Percentiles rank a stretch among this genome's conserved stretches.
phyloP scores from a whole-genome alignment of 2,113 vertebrate genomes.

The Hemibates koningsi region DNA sequence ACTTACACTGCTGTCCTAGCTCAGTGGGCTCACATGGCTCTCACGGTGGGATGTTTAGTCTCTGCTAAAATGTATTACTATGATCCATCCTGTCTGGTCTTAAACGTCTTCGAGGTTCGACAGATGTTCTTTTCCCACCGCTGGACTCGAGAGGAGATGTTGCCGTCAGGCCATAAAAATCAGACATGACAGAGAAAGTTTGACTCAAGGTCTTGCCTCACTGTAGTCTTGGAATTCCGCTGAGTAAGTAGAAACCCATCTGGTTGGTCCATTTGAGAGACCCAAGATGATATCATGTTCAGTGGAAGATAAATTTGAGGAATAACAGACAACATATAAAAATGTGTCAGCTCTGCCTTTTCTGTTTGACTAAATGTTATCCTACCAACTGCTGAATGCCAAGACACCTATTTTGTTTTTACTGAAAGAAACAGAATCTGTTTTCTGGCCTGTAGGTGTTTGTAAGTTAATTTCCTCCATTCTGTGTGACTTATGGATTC shows the following conservation, averaged over 20 bases:
- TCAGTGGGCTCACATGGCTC: constrained; percentile 11
- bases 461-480: constrained; percentile 4
- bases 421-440: not conserved
- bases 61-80: constrained; percentile 7
- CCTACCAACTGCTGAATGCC: not conserved
- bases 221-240: constrained; percentile 22
- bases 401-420: not conserved
- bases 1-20: not conserved
- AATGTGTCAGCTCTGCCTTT: not conserved
- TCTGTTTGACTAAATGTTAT: not conserved
- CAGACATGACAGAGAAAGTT: constrained; percentile 12
- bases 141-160: not conserved
- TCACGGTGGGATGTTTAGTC: constrained; percentile 40
- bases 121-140: not conserved
- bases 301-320: constrained; percentile 4
- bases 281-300: constrained; percentile 38
- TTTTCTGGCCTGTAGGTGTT: constrained; percentile 23
- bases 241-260: constrained; percentile 41
- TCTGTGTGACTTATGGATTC: constrained; percentile 25
- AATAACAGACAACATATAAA: not conserved
- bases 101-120: not conserved
- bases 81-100: constrained; percentile 28
- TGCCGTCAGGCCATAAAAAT: constrained; percentile 20
- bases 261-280: constrained; percentile 20
- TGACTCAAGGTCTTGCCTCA: constrained; percentile 15